A percentile compares a stretch with the other conserved stretches of the same genome.
These are phyloP conservation scores for Erebia palarica DNA, from an alignment of 2,888 invertebrate species.

Conservation along the genomic window DNA sequence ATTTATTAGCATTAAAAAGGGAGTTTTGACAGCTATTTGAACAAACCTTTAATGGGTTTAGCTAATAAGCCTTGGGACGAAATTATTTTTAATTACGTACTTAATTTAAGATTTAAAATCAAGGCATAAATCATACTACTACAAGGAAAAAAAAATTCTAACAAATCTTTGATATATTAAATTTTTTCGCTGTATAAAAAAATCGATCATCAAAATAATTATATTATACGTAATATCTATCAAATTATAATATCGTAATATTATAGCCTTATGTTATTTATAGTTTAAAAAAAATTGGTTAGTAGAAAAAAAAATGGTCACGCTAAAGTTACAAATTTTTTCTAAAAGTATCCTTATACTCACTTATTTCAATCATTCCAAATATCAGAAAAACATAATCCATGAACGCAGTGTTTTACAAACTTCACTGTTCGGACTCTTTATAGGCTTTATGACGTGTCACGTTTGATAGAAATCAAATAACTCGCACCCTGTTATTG, in stretches of 20 bases:
- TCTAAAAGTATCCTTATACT: conserved; percentile 46
- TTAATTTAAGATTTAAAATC: background rate
- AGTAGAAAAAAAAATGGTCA: background rate
- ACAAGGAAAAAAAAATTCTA: no score
- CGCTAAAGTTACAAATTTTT: background rate
- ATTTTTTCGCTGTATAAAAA: no score
- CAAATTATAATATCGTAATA: background rate
- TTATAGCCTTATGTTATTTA: background rate
- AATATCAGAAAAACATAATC: conserved; percentile 63
- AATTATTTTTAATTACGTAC: background rate
- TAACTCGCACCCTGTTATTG: conserved; percentile 40
- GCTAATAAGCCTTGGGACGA: background rate
- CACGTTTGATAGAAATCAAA: conserved; percentile 35
- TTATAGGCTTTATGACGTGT: conserved; percentile 31
- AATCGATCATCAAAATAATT: no score
- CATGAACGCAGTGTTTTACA: conserved; percentile 54
- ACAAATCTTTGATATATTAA: no score
- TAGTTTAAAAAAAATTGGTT: background rate
- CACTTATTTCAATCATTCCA: conserved; percentile 75
- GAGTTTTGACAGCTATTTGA: conserved; percentile 1
- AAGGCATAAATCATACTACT: background rate
- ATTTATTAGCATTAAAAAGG: background rate
- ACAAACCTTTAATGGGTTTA: background rate
- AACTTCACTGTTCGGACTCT: conserved; percentile 28
- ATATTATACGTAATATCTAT: no score